Base-by-base conservation (phyloP, 2,888 invertebrate species). In the Papilio demoleus region DNA sequence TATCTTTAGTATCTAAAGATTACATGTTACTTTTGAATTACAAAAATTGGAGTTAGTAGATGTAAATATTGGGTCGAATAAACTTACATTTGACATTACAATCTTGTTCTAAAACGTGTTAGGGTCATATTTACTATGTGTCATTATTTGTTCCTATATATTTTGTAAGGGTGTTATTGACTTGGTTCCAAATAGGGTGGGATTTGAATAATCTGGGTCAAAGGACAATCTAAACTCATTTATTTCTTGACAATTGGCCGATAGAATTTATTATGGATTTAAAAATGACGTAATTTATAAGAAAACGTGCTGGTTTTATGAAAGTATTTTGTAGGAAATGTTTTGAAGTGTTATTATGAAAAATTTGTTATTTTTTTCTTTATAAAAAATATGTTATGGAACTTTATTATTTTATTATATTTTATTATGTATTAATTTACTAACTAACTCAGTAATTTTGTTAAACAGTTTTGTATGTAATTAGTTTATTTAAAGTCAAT, bases 171-270 rank as follows among this genome's bases (percentile, higher is more conserved):
- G 31, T n/a, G 59, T 38, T 59, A 60, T 60, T 38, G 60, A 60
- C 60, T 60, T 12, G 24, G 36, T 3, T n/a, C 40, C 38, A 24
- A 38, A 60, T 60, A 40, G 60, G 40, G 24, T 24, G n/a, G 40
- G 60, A 60, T 60, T 40, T 60, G 22, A 40, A 60, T 60, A 60
- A 60, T 60, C 60, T 24, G 60, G 60, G 60, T 60, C 60, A 38
- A 2, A 9, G 60, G 40, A 22, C 24, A n/a, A 40, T 60, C n/a
- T 38, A 38, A 60, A 60, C 40, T 60, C 40, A 60, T 38, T 60
- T 60, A 60, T 60, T 60, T 60, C 38, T 60, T 60, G 36, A 38
- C 60, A 60, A 60, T 38, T 14, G 60, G n/a, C 38, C 40, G 53
- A 31, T n/a, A 40, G 60, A 60, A 60, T 60, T 38, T 38, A 38